Conservation (phyloP, 2,113 vertebrate species). For the Platysternon megacephalum region DNA sequence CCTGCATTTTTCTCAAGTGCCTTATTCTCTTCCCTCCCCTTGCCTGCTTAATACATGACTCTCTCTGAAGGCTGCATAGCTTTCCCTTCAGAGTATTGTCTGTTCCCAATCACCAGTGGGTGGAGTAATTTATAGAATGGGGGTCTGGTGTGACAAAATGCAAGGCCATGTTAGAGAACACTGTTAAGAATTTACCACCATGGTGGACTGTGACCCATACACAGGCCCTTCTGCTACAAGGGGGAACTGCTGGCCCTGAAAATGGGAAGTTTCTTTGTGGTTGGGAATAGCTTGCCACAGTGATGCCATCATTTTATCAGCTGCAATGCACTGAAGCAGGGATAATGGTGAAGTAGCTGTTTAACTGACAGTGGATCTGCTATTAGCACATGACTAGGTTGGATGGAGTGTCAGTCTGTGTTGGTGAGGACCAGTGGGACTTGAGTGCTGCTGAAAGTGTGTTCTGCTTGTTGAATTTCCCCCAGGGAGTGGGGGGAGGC, state of each 20-base stretch:
- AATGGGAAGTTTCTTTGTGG: not conserved
- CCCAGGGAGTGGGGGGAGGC: not conserved
- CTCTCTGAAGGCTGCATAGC: not conserved
- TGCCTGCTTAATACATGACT: not conserved
- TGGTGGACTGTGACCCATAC: not conserved
- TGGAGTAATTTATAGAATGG: accelerated
- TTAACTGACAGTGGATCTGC: not conserved
- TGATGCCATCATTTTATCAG: not conserved
- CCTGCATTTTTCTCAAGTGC: not conserved
- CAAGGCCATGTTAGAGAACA: not conserved
- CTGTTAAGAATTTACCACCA: not conserved
- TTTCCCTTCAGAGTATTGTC: not conserved
- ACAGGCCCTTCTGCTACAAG: not conserved
- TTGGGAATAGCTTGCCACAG: not conserved
- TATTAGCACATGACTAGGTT: not conserved
- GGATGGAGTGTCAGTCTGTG: not conserved
- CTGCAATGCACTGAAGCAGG: not conserved
- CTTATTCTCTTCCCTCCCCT: not conserved
- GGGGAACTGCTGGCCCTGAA: not conserved
- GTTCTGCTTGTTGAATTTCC: not conserved
- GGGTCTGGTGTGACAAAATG: not conserved
- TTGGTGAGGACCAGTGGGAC: not conserved
- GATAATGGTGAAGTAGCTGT: not conserved
- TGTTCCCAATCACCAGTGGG: not conserved
- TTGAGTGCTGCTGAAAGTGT: not conserved